Base-by-base conservation (phyloP, 2,888 invertebrate genomes). In the Latrodectus elegans region DNA sequence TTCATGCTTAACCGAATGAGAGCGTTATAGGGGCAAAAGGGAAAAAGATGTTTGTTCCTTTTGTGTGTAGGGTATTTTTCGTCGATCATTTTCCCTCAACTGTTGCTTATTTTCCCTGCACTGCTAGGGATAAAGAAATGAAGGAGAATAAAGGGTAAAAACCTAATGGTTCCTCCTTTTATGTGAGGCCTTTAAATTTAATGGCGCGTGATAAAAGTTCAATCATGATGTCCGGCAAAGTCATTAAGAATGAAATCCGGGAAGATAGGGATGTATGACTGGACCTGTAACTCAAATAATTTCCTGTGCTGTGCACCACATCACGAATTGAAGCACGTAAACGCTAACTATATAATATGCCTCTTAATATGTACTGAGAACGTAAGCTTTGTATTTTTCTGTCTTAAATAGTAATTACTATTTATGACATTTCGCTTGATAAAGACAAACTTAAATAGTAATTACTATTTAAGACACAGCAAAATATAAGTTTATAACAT, bases 121-220 rank as follows among this genome's bases (percentile, higher is more conserved):
- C 22, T 26, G 38, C 4, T 38, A 38, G 38, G 81, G 81, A 82
- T 82, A 87, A 81, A 72, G 77, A 65, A 80, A 70, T 53, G 76
- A 26, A 17, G 65, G 49, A n/a, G 65, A 65, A 52, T 12, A 68
- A 77, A 67, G 55, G 64, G 68, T 75, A 65, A 26, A 70, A 73
- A 75, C 65, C 86, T 87, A 87, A 87, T 87, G 81, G 86, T 68
- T 67, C 70, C 71, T 65, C 49, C 77, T 87, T 87, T 87, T 87
- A 87, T 87, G 86, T 81, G 81, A 67, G 81, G 86, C 86, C 81
- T 87, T 87, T 87, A 87, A 87, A 87, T 87, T 87, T 87, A 87
- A 87, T 87, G 86, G 81, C 51, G 76, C 81, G 81, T 87, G 86
- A 82, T 87, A 87, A 87, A 87, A 87, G 86, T 87, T 87, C 86